phyloP scores from a whole-genome alignment of 1,140 invertebrate genomes.

The Rhyzopertha dominica region DNA sequence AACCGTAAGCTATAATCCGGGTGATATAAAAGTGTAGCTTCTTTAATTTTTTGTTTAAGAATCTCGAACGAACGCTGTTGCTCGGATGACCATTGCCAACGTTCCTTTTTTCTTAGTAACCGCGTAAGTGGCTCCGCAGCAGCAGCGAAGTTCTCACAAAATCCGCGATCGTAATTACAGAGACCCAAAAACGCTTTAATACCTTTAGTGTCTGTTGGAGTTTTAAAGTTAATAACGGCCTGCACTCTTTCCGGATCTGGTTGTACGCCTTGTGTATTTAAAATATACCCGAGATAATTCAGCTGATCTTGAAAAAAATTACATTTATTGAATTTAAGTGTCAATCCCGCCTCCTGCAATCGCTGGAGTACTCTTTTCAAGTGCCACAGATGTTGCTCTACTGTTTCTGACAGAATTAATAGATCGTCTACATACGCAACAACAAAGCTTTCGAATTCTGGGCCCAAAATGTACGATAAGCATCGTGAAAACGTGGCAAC shows the following conservation, averaged over 20 bases:
- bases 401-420: neutral
- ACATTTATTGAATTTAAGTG: slow-evolving; percentile 3
- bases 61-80: neutral
- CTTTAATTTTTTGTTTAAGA: slow-evolving; percentile 1
- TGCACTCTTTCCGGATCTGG: slow-evolving; percentile 1
- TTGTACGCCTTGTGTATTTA: neutral
- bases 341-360: neutral
- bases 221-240: neutral
- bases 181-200: slow-evolving; percentile 1
- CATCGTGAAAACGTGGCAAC: neutral
- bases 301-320: slow-evolving; percentile 1
- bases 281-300: slow-evolving; percentile 2
- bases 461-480: neutral
- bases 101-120: neutral
- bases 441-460: neutral
- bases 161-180: slow-evolving; percentile 5
- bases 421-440: slow-evolving; percentile 6
- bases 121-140: neutral
- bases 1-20: neutral
- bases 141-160: neutral
- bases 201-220: neutral
- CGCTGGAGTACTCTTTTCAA: neutral
- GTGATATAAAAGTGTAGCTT: neutral
- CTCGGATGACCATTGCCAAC: neutral
- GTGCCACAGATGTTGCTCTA: slow-evolving; percentile 1